Percentiles rank a stretch among this genome's conserved stretches.
These are phyloP conservation scores for Agriopis leucophaearia DNA, from an alignment of 2,888 invertebrate species.

Conservation along the genomic window DNA sequence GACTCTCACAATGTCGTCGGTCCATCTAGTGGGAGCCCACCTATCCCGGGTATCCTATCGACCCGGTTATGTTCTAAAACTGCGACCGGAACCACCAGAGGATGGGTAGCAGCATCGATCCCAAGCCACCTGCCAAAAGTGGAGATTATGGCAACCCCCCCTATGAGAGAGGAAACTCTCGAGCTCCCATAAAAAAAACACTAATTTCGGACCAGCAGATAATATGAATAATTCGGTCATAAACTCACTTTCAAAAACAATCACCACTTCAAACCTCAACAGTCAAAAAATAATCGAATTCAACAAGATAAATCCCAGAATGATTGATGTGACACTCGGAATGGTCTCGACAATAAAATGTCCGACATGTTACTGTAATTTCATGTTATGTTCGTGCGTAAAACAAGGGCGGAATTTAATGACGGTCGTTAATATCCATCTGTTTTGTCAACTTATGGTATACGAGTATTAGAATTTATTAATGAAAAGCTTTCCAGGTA, in stretches of 20 bases:
- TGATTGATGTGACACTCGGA: slow-evolving; percentile 23
- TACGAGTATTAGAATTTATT: slow-evolving; percentile 2
- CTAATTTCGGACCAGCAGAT: too few species aligned
- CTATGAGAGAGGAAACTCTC: too few species aligned
- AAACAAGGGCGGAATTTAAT: slow-evolving; percentile 42
- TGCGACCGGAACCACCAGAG: too few species aligned
- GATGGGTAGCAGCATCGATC: too few species aligned
- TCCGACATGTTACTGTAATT: slow-evolving; percentile 22
- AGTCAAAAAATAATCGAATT: slow-evolving; percentile 13
- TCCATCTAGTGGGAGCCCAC: too few species aligned
- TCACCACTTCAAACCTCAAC: background rate
- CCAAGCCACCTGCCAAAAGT: too few species aligned
- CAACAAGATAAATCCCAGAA: slow-evolving; percentile 19
- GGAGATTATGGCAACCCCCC: too few species aligned
- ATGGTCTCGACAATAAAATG: slow-evolving; percentile 26
- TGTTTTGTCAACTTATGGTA: slow-evolving; percentile 21
- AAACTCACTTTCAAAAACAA: background rate
- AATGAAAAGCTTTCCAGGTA: background rate
- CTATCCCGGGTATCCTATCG: too few species aligned
- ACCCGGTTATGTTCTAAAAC: too few species aligned
- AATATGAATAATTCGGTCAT: too few species aligned
- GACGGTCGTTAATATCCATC: slow-evolving; percentile 40
- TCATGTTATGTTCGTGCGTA: slow-evolving; percentile 32
- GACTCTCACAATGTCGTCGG: too few species aligned
- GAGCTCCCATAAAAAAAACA: too few species aligned